Percentiles rank a stretch among this genome's conserved stretches.
Evolutionary conservation across 2,113 vertebrate genomes (phyloP).

Genomic region (Pipra filicauda): DNA sequence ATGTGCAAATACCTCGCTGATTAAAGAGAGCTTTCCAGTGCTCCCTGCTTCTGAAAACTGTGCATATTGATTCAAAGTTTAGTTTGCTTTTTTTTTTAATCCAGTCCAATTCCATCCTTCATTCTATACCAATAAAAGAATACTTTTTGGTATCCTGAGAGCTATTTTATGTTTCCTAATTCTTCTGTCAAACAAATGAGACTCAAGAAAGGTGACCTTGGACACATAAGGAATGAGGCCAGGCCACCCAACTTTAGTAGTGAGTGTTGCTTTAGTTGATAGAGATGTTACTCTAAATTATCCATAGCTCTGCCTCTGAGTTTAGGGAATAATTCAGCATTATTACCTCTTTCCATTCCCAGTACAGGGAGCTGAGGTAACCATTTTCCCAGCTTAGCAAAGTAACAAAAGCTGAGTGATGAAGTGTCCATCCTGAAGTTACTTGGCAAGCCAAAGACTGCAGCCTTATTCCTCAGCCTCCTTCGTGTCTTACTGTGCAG

Average conservation of each 20-base stretch:
- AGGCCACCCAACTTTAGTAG: background rate
- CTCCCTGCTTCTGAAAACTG: background rate
- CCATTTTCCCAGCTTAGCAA: background rate
- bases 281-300: background rate
- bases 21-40: background rate
- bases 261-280: background rate
- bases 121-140: background rate
- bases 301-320: background rate
- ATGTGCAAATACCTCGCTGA: background rate
- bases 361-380: background rate
- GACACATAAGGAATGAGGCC: background rate
- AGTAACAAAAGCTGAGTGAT: background rate
- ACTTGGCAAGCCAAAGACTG: background rate
- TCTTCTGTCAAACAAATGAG: background rate
- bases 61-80: background rate
- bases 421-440: background rate
- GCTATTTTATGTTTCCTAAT: background rate
- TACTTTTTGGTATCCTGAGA: background rate
- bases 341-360: background rate
- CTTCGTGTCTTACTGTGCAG: background rate
- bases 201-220: background rate
- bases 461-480: background rate
- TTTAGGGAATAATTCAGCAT: background rate
- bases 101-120: background rate
- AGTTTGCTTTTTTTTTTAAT: background rate